Evolutionary conservation across 2,888 invertebrate species (phyloP), one percentile per base, ranked within the genome.

Genomic region (Eustalomyia histrio): DNA sequence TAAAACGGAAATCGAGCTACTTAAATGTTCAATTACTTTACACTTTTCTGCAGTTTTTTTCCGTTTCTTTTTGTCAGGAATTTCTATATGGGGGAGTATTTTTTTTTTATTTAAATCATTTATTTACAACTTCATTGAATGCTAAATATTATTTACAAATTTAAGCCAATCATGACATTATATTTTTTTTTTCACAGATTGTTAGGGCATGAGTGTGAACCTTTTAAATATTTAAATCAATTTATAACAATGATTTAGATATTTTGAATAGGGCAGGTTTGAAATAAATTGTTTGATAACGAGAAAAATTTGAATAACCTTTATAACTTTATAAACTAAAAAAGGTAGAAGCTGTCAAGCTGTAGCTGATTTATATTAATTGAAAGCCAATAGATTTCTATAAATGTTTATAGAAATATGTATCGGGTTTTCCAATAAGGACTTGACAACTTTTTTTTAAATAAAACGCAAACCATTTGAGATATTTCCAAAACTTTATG

Each of bases 1-100:
- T 64, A 55, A 67, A 78, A 67, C 76, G 80, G 80, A 81, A 74
- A 76, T 81, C 80, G 29, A 74, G 73, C 80, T 74, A 81, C 80
- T 81, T 78, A 74, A 76, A 71, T 74, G 76, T 78, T 76, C 76
- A 74, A 81, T 81, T 80, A 73, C 60, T 76, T 80, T 35, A 55
- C 68, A 76, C 33, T 24, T 68, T 64, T 68, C 10, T 2, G 16
- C 39, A 21, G 55, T 67, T 39, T 18, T 47, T 71, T 71, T 47
- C 71, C 43, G 60, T 71, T 71, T 33, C 71, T 18, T 60, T 71
- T 17, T 18, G 18, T 7, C 14, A 24, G 8, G 7, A 14, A 55
- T 14, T n/a, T 6, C 4, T 57, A 33, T n/a, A n/a, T 33, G 29
- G 57, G 29, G 57, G 33, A 33, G 55, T 24, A 29, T n/a, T 16